Base-by-base conservation (phyloP, 2,113 vertebrate genomes). In the Petroica traversi region DNA sequence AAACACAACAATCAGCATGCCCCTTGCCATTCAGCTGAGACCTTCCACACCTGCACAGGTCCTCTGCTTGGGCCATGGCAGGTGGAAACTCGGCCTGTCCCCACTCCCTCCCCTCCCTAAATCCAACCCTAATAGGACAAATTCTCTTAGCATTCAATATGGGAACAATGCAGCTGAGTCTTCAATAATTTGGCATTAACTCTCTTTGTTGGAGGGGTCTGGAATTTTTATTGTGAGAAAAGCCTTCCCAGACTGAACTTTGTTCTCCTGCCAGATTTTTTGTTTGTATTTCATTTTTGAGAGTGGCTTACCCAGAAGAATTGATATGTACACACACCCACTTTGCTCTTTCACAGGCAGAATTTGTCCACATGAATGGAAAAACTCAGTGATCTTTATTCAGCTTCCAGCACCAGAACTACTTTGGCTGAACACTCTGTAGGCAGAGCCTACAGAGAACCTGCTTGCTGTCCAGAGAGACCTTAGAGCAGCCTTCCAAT, bases 261-360 rank as follows among this genome's bases (percentile, higher is more conserved):
- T 76, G 46, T 89, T 91, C 84, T 92, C 29, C 33, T 93, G 89
- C 81, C 95, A 97, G 72, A 12, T 52, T 93, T 96, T 93, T 61
- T 91, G 81, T 72, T 94, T 96, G 46, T 9, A 51, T 95, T 94
- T 92, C 24, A n/a, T 66, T 89, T 95, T 79, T 62, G 38, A 93
- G 49, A 41, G 41, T 73, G 33, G 38, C 54, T 62, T 82, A 80
- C 43, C 66, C 41, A 40, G 67, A 85, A 94, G 38, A 92, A 94
- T 69, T 52, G 29, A 10, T 87, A n/a, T 28, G 58, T 76, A 61
- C 55, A 85, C 63, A 62, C 15, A 78, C 6, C 29, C 68, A 49
- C 29, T 82, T 29, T 66, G 34, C 58, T 88, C n/a, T 89, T 91
- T 73, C 34, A 72, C 19, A 59, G 74, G 25, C 52, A 85, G 62